Conservation (phyloP, 2,113 vertebrate species). For the Cinclus mexicanus region DNA sequence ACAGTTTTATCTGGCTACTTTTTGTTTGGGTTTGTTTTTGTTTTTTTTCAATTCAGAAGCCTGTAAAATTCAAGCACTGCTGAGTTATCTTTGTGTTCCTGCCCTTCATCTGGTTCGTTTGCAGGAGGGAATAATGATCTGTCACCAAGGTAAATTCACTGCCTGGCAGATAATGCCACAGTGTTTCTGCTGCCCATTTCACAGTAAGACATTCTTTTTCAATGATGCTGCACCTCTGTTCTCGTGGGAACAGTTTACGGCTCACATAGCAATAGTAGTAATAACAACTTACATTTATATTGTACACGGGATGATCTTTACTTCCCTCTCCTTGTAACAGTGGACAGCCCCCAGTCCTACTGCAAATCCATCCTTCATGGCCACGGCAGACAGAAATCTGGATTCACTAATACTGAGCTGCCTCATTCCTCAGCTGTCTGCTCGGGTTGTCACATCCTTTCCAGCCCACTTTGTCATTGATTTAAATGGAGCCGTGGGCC, state of each 20-base stretch:
- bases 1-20: background rate
- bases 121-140: constrained; percentile 66
- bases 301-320: constrained; percentile 52
- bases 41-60: background rate
- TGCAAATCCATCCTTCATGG: constrained; percentile 26
- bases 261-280: constrained; percentile 68
- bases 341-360: constrained; percentile 20
- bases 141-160: constrained; percentile 73
- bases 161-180: constrained; percentile 59
- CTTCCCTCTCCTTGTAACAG: constrained; percentile 55
- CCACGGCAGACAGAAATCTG: background rate
- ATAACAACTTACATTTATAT: constrained; percentile 68
- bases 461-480: background rate
- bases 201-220: constrained; percentile 55
- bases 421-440: background rate
- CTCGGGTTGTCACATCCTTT: background rate
- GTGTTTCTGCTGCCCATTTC: constrained; percentile 54
- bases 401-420: background rate
- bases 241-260: constrained; percentile 64
- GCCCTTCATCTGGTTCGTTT: constrained; percentile 62
- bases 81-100: constrained; percentile 55
- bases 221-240: constrained; percentile 45
- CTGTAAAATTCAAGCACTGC: constrained; percentile 27
- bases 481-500: background rate
- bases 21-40: background rate